These are phyloP conservation scores for Eutolmus rufibarbis DNA, from an alignment of 2,888 invertebrate genomes.

Conservation along the genomic window DNA sequence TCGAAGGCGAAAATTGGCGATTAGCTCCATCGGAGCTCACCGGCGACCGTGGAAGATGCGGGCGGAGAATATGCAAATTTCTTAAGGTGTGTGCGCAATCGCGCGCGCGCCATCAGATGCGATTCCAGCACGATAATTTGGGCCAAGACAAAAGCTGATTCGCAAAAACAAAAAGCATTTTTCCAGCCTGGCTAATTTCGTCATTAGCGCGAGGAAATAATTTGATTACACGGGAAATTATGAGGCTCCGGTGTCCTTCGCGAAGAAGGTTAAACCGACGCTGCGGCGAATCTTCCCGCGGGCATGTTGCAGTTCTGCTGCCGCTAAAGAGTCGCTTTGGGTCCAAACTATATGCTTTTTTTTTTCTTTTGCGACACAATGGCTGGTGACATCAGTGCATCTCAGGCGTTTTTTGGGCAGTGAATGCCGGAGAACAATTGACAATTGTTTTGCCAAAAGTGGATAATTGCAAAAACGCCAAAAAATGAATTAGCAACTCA, in stretches of 20 bases:
- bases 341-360: neutral
- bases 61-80: slow-evolving; percentile 20
- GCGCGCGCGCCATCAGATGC: neutral
- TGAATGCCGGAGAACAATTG: neutral
- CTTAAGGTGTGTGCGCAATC: neutral
- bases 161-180: neutral
- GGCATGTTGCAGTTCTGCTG: neutral
- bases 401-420: neutral
- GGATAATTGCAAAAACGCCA: neutral
- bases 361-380: neutral
- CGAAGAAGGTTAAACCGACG: neutral
- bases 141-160: slow-evolving; percentile 4
- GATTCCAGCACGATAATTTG: neutral
- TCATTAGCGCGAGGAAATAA: neutral
- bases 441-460: neutral
- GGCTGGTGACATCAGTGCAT: neutral
- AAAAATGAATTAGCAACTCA: neutral
- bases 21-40: neutral
- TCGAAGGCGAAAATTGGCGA: slow-evolving; percentile 7
- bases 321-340: neutral
- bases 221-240: neutral
- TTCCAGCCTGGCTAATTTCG: neutral
- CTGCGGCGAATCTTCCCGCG: neutral
- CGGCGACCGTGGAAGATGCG: neutral
- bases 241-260: neutral